phyloP scores from a whole-genome alignment of 2,888 invertebrate genomes.

The Scaptomyza parva region DNA sequence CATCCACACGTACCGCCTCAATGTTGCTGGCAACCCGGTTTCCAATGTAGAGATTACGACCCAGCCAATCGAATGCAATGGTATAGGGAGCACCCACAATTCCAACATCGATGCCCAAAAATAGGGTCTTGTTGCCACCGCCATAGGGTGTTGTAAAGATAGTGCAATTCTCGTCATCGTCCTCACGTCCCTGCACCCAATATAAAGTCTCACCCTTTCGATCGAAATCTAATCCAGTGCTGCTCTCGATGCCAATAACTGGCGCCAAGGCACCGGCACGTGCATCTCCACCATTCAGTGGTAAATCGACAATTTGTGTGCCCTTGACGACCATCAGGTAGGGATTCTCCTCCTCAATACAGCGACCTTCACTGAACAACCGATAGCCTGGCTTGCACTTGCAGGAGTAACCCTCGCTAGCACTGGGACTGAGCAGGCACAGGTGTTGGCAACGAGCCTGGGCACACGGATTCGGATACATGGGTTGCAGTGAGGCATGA shows the following conservation, averaged over 20 bases:
- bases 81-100: conserved; percentile 95
- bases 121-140: conserved; percentile 93
- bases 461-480: conserved; percentile 91
- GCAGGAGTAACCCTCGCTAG: conserved; percentile 91
- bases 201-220: conserved; percentile 92
- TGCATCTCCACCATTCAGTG: conserved; percentile 90
- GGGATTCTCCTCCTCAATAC: conserved; percentile 93
- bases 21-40: conserved; percentile 95
- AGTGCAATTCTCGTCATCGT: conserved; percentile 93
- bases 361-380: conserved; percentile 88
- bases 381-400: conserved; percentile 96
- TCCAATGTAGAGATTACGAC: conserved; percentile 96
- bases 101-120: conserved; percentile 93
- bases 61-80: conserved; percentile 98
- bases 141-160: conserved; percentile 93
- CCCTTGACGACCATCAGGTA: conserved; percentile 96
- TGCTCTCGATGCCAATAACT: conserved; percentile 94
- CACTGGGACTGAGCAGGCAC: conserved; percentile 94
- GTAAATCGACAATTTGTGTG: conserved; percentile 94
- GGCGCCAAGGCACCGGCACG: conserved; percentile 93
- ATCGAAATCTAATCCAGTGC: conserved; percentile 96
- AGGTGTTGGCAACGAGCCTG: conserved; percentile 93
- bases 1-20: conserved; percentile 94
- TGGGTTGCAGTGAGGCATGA: conserved; percentile 96
- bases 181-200: conserved; percentile 93